Conservation (phyloP, 2,797 vertebrate genomes). For the Rhinella marina region DNA sequence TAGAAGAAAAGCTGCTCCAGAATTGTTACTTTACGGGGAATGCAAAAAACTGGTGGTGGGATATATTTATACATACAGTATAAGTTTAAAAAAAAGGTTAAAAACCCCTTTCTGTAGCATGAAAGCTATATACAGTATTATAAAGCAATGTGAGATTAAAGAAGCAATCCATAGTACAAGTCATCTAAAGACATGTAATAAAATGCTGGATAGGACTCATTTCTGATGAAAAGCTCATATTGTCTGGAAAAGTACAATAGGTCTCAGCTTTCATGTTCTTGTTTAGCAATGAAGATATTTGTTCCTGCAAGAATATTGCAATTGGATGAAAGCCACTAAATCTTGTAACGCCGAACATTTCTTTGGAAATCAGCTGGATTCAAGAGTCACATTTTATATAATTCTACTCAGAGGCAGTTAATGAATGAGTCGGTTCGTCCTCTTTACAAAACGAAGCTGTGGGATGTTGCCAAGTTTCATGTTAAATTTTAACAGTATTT, state of each 20-base stretch:
- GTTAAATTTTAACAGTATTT: constrained; percentile 17
- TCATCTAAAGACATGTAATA: constrained; percentile 4
- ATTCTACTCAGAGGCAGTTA: constrained; percentile 1
- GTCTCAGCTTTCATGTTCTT: constrained; percentile 10
- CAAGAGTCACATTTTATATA: neutral
- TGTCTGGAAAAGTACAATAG: constrained; percentile 9
- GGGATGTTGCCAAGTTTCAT: constrained; percentile 26
- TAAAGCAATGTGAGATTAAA: neutral
- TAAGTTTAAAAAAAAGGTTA: neutral
- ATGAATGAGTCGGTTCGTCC: neutral
- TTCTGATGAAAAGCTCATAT: constrained; percentile 9
- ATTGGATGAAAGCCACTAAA: constrained; percentile 21
- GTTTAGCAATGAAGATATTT: constrained; percentile 1
- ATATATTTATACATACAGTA: neutral
- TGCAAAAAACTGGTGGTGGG: neutral
- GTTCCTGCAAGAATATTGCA: constrained; percentile 16
- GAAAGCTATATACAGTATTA: neutral
- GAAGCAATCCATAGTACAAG: neutral
- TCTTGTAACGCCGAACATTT: constrained; percentile 21
- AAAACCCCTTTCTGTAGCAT: neutral
- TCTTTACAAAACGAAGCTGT: constrained; percentile 13
- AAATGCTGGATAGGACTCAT: neutral
- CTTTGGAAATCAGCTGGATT: neutral
- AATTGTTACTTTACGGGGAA: too few relatives aligned
- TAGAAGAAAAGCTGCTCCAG: too few relatives aligned